Evolutionary conservation across 1,140 invertebrate genomes (phyloP).

Genomic region (Cydia strobilella): DNA sequence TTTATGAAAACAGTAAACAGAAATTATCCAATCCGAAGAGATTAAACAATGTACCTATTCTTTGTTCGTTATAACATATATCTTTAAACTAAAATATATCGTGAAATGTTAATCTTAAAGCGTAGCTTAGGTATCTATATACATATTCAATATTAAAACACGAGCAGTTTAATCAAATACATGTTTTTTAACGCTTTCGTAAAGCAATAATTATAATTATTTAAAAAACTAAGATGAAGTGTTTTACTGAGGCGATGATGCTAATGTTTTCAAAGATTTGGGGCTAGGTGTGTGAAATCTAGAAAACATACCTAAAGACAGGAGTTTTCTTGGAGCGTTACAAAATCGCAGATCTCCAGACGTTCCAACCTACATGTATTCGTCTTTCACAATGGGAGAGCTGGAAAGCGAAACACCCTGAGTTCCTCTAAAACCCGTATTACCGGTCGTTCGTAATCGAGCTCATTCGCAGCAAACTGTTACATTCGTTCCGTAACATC

Average conservation of each 20-base stretch:
- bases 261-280: too few species aligned
- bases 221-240: too few species aligned
- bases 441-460: constrained; percentile 55
- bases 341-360: background rate
- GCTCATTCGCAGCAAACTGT: constrained; percentile 60
- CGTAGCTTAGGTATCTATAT: background rate
- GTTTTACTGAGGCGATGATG: too few species aligned
- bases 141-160: too few species aligned
- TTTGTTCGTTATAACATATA: too few species aligned
- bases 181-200: too few species aligned
- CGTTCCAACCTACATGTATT: background rate
- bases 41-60: too few species aligned
- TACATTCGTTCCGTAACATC: constrained; percentile 71
- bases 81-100: too few species aligned
- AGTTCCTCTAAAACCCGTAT: constrained; percentile 53
- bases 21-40: background rate
- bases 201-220: too few species aligned
- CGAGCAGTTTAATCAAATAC: too few species aligned
- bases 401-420: constrained; percentile 19
- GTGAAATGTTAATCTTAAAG: background rate
- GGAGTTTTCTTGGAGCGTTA: background rate
- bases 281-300: background rate
- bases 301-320: background rate
- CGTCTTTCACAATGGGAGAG: constrained; percentile 28
- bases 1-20: background rate